These are phyloP conservation scores for Bombus picipes DNA, from an alignment of 1,140 invertebrate species.

Conservation along the genomic window DNA sequence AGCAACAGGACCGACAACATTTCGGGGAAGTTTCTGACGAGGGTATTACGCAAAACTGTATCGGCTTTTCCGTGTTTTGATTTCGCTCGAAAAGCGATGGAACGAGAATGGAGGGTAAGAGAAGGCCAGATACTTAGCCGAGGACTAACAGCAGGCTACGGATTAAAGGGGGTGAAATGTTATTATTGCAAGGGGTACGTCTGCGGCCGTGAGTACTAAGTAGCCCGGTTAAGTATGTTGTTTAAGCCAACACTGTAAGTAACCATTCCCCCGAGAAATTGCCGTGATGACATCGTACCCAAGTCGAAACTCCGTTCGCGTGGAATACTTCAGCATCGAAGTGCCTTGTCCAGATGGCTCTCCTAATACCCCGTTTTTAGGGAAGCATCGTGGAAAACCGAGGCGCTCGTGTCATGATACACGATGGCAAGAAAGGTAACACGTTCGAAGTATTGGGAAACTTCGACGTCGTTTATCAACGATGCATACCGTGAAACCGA, in stretches of 20 bases:
- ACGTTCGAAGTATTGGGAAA: slow-evolving; percentile 44
- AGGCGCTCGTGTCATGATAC: slow-evolving; percentile 58
- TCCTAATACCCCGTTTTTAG: slow-evolving; percentile 58
- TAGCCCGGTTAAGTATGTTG: slow-evolving; percentile 83
- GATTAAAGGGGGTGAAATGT: slow-evolving; percentile 82
- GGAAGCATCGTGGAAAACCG: slow-evolving; percentile 55
- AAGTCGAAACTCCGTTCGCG: slow-evolving; percentile 60
- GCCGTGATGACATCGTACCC: slow-evolving; percentile 68
- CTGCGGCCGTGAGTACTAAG: slow-evolving; percentile 77
- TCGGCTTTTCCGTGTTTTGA: slow-evolving; percentile 76
- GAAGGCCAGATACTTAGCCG: slow-evolving; percentile 69
- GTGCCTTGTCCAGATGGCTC: slow-evolving; percentile 70
- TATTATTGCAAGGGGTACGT: slow-evolving; percentile 82
- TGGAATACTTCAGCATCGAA: slow-evolving; percentile 70
- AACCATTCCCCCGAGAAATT: slow-evolving; percentile 79
- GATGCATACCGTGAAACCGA: background rate
- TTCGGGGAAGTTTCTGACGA: slow-evolving; percentile 54
- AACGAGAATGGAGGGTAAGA: slow-evolving; percentile 41
- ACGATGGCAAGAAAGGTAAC: slow-evolving; percentile 2
- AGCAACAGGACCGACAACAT: slow-evolving; percentile 51
- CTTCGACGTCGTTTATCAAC: slow-evolving; percentile 21
- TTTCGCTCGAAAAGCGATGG: slow-evolving; percentile 63
- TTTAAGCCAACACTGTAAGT: slow-evolving; percentile 82
- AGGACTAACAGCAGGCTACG: slow-evolving; percentile 74
- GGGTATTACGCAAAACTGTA: slow-evolving; percentile 72